These are phyloP conservation scores for Adoxophyes honmai DNA, from an alignment of 1,140 invertebrate species.

Conservation along the genomic window DNA sequence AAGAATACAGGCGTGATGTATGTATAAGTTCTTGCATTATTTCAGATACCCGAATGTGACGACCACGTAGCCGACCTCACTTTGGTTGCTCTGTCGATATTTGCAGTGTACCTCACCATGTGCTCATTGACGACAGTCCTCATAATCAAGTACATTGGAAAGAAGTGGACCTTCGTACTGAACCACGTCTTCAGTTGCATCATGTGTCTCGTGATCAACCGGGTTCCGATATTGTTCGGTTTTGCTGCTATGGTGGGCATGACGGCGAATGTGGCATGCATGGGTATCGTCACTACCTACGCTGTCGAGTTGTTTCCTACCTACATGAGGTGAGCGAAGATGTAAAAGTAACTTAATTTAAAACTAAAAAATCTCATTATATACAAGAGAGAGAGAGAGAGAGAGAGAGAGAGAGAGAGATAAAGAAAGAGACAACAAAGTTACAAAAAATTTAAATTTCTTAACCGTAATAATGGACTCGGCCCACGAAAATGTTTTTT, in stretches of 20 bases:
- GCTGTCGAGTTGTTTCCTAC: conserved; percentile 1
- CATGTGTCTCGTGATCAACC: not conserved
- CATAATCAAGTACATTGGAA: conserved; percentile 3
- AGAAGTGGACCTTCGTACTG: conserved; percentile 11
- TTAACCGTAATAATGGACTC: no score
- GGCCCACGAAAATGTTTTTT: no score
- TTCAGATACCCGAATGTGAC: not conserved
- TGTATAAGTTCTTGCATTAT: not conserved
- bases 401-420: no score
- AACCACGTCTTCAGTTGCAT: not conserved
- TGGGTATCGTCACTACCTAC: not conserved
- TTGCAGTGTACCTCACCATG: not conserved
- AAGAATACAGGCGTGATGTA: no score
- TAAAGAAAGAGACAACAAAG: no score
- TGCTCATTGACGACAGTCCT: not conserved
- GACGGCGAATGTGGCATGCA: not conserved
- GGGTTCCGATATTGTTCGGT: not conserved
- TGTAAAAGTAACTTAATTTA: no score
- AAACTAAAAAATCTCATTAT: no score
- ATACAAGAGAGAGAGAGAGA: no score
- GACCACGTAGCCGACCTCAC: not conserved
- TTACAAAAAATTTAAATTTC: no score
- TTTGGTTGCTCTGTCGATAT: not conserved
- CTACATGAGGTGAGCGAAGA: not conserved
- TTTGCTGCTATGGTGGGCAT: not conserved